Evolutionary conservation across 2,113 vertebrate species (phyloP), one percentile per base, ranked within the genome.

Genomic region (Gasterosteus nipponicus): DNA sequence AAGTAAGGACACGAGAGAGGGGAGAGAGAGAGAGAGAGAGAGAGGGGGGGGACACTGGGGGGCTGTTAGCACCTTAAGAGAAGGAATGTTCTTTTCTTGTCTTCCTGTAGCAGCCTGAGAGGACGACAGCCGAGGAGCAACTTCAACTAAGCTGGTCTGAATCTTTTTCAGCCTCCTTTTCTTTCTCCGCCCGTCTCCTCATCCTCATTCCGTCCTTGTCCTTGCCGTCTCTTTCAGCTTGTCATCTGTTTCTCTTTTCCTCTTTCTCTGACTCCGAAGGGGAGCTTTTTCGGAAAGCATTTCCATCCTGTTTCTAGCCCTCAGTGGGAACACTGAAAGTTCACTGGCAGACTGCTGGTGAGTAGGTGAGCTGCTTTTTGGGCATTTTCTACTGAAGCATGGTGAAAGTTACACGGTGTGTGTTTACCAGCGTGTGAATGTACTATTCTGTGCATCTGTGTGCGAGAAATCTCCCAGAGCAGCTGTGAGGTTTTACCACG

Each of bases 401-500:
- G 46, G 60, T 73, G n/a, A 58, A 49, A 66, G 46, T 63, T 69
- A 33, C 16, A 33, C 1, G 0, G 1, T 6, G 5, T 5, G 22
- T 47, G 65, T 73, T 69, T 53, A 42, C 63, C 38, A 49, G 64
- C 77, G 38, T 79, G 58, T 61, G 49, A 62, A 22, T 64, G 31
- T 62, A 4, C 35, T 68, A 18, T 41, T 68, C 57, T 70, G 51
- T 75, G 53, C 39, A 38, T 69, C n/a, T 44, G 73, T 84, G 73
- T 84, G 76, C 29, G 39, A 41, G 73, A 26, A 63, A 69, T 2
- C 31, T 75, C 1, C 68, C 12, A 18, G 68, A 81, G 78, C 91
- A 92, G 90, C 90, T 92, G 90, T 88, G 86, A 88, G 42, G 60
- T 54, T 90, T 89, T 94, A 92, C 86, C 86, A 92, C 93, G 82